phyloP scores from a whole-genome alignment of 2,113 vertebrate genomes.

The Hipposideros armiger region DNA sequence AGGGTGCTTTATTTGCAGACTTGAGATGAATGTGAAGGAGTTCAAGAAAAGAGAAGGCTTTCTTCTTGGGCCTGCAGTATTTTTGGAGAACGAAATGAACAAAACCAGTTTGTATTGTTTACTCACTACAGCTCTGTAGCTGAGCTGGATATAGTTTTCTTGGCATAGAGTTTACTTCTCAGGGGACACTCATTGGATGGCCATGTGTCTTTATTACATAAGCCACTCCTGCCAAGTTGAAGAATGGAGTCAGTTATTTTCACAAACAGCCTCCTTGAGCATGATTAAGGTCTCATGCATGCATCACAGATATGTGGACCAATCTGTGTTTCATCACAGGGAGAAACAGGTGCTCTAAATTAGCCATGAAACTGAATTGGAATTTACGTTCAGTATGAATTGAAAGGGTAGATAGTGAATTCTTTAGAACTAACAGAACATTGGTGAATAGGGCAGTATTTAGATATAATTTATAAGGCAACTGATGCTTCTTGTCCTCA shows the following conservation, averaged over 20 bases:
- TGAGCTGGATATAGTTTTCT: not conserved
- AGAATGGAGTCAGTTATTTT: not conserved
- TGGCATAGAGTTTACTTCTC: not conserved
- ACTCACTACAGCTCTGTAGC: not conserved
- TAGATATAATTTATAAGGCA: not conserved
- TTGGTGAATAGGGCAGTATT: not conserved
- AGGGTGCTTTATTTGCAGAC: not conserved
- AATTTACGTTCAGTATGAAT: not conserved
- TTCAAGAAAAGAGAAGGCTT: not conserved
- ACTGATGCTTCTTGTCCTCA: not conserved
- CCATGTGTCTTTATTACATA: constrained; percentile 34
- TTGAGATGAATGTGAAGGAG: not conserved
- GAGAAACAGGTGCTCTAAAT: constrained; percentile 49
- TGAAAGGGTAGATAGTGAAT: not conserved
- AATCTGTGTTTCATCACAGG: not conserved
- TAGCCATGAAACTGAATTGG: not conserved
- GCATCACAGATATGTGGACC: not conserved
- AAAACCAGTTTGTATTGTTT: constrained; percentile 23
- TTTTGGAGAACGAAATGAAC: constrained; percentile 1
- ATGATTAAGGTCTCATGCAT: not conserved
- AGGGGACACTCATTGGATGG: not conserved
- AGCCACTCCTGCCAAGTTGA: not conserved
- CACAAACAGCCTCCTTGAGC: not conserved
- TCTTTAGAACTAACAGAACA: not conserved
- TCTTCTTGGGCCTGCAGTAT: not conserved